phyloP scores from a whole-genome alignment of 2,113 vertebrate genomes.

The Pseudonaja textilis region DNA sequence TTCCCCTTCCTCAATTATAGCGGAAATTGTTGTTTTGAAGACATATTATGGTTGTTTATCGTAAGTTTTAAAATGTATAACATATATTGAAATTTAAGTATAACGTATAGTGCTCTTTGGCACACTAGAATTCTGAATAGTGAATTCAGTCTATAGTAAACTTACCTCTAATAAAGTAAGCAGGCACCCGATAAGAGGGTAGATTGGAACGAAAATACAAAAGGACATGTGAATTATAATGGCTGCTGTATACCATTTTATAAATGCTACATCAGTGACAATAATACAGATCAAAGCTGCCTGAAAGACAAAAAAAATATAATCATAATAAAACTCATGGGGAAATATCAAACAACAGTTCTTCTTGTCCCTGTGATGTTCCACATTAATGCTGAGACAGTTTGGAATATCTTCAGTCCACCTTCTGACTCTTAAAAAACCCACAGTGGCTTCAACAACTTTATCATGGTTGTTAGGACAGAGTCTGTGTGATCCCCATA shows the following conservation, averaged over 20 bases:
- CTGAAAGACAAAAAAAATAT: conserved; percentile 52
- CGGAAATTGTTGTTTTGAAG: not conserved
- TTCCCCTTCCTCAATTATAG: not conserved
- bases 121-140: not conserved
- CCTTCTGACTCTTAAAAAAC: not conserved
- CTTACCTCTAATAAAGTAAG: conserved; percentile 89
- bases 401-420: not conserved
- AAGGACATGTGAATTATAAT: conserved; percentile 53
- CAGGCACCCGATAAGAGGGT: conserved; percentile 90
- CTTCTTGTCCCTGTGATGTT: not conserved
- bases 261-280: conserved; percentile 73
- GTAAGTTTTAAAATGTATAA: not conserved
- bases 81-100: not conserved
- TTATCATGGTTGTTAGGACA: not conserved
- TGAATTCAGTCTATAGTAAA: not conserved
- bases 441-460: not conserved
- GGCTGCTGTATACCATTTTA: not conserved
- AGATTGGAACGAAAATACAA: conserved; percentile 86
- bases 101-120: not conserved
- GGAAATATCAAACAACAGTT: not conserved
- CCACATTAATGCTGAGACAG: not conserved
- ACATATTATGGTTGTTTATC: not conserved
- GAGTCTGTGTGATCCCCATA: not conserved
- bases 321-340: not conserved
- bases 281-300: conserved; percentile 68